These are phyloP conservation scores for Sicus ferrugineus DNA, from an alignment of 2,888 invertebrate species.

Conservation along the genomic window DNA sequence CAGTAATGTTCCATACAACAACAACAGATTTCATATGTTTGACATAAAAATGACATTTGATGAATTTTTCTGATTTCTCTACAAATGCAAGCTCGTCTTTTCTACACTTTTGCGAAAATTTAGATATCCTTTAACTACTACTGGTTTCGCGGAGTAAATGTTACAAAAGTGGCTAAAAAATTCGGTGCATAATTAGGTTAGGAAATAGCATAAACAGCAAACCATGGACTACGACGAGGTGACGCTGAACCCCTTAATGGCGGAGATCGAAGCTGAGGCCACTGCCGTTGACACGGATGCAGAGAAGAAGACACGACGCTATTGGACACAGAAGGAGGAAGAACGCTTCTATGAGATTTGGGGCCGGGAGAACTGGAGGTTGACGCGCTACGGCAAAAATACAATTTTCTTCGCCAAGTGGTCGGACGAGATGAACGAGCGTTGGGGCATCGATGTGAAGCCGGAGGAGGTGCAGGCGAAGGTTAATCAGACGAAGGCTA, in stretches of 20 bases:
- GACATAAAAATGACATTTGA: background rate
- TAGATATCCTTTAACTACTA: background rate
- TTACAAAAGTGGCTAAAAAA: too few species aligned
- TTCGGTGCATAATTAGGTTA: too few species aligned
- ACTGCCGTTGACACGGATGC: slow-evolving; percentile 14
- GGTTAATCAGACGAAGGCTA: slow-evolving; percentile 58
- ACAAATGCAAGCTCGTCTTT: slow-evolving; percentile 6
- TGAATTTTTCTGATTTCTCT: slow-evolving; percentile 7
- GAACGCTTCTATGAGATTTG: slow-evolving; percentile 58
- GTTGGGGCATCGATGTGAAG: slow-evolving; percentile 54
- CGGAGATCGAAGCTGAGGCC: slow-evolving; percentile 36
- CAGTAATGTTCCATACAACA: too few species aligned
- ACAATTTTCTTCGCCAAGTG: slow-evolving; percentile 55
- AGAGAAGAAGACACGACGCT: slow-evolving; percentile 48
- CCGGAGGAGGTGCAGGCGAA: slow-evolving; percentile 58
- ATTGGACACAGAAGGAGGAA: slow-evolving; percentile 58
- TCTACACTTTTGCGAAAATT: background rate
- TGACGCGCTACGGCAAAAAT: slow-evolving; percentile 56
- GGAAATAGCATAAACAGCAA: background rate
- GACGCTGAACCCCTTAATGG: slow-evolving; percentile 35
- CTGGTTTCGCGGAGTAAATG: too few species aligned
- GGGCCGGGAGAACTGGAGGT: slow-evolving; percentile 58
- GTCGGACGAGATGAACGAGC: slow-evolving; percentile 54
- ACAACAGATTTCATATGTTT: too few species aligned
- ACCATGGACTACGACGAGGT: slow-evolving; percentile 44